Conservation (phyloP, 2,797 vertebrate species). For the Manis crassicaudata region DNA sequence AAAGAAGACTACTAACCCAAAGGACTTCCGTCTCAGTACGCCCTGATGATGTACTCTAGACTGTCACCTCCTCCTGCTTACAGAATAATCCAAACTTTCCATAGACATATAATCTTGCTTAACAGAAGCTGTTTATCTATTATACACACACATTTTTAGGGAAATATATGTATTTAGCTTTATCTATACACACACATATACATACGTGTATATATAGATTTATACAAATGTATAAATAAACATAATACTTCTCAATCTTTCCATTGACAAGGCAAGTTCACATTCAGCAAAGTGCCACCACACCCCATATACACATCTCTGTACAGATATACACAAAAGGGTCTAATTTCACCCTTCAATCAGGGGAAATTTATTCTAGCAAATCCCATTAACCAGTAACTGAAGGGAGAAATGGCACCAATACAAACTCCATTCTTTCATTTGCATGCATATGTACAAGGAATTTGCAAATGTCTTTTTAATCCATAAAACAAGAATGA, state of each 20-base stretch:
- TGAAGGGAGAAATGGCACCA: slow-evolving; percentile 84
- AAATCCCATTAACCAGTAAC: slow-evolving; percentile 80
- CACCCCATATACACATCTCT: slow-evolving; percentile 85
- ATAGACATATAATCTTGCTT: slow-evolving; percentile 77
- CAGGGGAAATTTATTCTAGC: slow-evolving; percentile 81
- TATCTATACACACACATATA: slow-evolving; percentile 83
- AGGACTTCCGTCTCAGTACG: neutral
- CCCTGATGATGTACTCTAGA: neutral
- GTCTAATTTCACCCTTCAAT: slow-evolving; percentile 76
- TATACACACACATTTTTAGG: slow-evolving; percentile 66
- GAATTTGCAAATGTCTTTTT: slow-evolving; percentile 71
- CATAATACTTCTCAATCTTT: slow-evolving; percentile 83
- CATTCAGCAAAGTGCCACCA: slow-evolving; percentile 86
- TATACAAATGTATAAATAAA: slow-evolving; percentile 84
- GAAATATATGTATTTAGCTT: slow-evolving; percentile 83
- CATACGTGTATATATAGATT: slow-evolving; percentile 83
- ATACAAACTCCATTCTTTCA: slow-evolving; percentile 80
- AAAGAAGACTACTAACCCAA: slow-evolving; percentile 29
- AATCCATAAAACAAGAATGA: slow-evolving; percentile 67
- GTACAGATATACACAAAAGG: slow-evolving; percentile 86
- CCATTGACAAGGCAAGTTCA: slow-evolving; percentile 85
- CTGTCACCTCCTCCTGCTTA: slow-evolving; percentile 37
- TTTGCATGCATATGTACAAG: slow-evolving; percentile 81
- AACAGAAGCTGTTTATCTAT: slow-evolving; percentile 83
- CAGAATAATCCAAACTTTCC: slow-evolving; percentile 74